Conservation (phyloP, 2,797 vertebrate species). For the Lepus townsendii region DNA sequence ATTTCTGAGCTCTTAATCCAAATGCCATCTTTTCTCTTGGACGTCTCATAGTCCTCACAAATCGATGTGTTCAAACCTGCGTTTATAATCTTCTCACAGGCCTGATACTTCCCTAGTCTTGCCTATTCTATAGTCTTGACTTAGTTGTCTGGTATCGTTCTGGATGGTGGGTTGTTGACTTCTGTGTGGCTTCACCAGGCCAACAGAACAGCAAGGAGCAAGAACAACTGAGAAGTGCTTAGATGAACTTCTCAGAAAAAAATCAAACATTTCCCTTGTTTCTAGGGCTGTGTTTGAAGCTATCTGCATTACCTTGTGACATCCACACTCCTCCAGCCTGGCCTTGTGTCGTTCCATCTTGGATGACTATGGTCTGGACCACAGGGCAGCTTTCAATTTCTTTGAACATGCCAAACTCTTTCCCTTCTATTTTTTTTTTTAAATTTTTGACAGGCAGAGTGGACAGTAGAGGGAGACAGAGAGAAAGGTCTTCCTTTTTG, state of each 20-base stretch:
- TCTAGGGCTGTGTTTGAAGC: not conserved
- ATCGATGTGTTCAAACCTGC: not conserved
- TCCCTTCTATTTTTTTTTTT: not conserved
- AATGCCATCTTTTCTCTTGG: not conserved
- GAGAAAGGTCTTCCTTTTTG: too few relatives aligned
- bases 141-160: not conserved
- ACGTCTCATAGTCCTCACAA: not conserved
- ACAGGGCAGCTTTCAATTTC: not conserved
- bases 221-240: not conserved
- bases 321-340: not conserved
- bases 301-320: not conserved
- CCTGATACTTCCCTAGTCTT: not conserved
- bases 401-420: not conserved
- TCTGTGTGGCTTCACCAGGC: not conserved
- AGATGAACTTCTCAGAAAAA: not conserved
- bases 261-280: not conserved
- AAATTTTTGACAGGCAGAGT: too few relatives aligned
- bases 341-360: accelerated
- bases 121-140: not conserved
- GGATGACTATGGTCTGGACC: not conserved
- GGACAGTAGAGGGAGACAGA: too few relatives aligned
- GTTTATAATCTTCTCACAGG: not conserved
- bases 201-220: not conserved
- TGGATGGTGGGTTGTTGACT: not conserved
- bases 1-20: slow-evolving; percentile 4